Base-by-base conservation (phyloP, 2,113 vertebrate species). In the Tylochromis polylepis region DNA sequence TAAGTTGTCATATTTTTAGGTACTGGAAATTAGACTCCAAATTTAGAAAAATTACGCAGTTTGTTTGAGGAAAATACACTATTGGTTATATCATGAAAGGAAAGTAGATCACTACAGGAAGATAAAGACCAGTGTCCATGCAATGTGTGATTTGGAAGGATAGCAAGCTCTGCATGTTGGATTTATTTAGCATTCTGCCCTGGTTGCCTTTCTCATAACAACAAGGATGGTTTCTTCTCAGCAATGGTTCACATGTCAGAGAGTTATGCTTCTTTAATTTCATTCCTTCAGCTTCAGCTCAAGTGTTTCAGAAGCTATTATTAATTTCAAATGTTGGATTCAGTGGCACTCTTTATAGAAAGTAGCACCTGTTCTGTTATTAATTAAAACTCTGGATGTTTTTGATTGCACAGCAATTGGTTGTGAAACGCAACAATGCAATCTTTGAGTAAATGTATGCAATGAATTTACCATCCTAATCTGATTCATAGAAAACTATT, bases 211-310 rank as follows among this genome's bases (percentile, higher is more conserved):
- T 83, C 67, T 58, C 57, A n/a, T 29, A 70, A 84, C 84, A 67
- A 5, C 9, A 8, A 78, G 41, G 16, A 83, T 27, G 51, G 12
- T 60, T 85, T 78, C 57, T 58, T 87, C 11, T 16, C 59, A 79
- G 29, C 49, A 80, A 36, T 29, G 85, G 83, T 87, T 82, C 82
- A 85, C 80, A 79, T 8, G 49, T 67, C 11, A n/a, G 12, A 79
- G 77, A 87, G 24, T 80, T 79, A 87, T 88, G 58, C n/a, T 58
- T 27, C 53, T 86, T 90, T 86, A 79, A 91, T 88, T 84, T 78
- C 29, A 88, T 89, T 78, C 79, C 51, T 79, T 24, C 59, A 84
- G 72, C 38, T 59, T 65, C 60, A 65, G 0, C 72, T 67, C 18
- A 4, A 27, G 83, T 81, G 31, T 75, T 82, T 89, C 34, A 51